These are phyloP conservation scores for Drosophila oshimai DNA, from an alignment of 1,140 invertebrate genomes.

Conservation along the genomic window DNA sequence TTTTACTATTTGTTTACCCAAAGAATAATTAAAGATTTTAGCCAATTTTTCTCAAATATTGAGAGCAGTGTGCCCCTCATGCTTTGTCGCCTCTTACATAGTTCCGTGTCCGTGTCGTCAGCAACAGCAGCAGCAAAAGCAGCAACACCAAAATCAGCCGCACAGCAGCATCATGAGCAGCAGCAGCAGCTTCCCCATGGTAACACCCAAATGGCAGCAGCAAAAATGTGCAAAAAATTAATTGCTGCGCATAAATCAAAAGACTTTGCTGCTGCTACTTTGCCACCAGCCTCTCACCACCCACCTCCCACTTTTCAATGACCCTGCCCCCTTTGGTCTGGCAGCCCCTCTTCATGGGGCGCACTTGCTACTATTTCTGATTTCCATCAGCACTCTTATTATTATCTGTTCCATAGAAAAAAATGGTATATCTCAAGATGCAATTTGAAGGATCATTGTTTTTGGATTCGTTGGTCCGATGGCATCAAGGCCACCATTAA, in stretches of 20 bases:
- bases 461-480: not conserved
- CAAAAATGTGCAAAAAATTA: conserved; percentile 79
- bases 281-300: not conserved
- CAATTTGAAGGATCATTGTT: conserved; percentile 36
- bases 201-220: conserved; percentile 44
- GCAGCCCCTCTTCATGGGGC: not conserved
- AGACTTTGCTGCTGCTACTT: conserved; percentile 56
- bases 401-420: too few relatives aligned
- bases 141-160: conserved; percentile 24
- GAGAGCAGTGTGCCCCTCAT: conserved; percentile 26
- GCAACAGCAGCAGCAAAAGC: not conserved
- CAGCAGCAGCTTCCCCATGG: conserved; percentile 56
- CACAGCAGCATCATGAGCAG: conserved; percentile 28
- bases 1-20: too few relatives aligned
- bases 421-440: conserved; percentile 5
- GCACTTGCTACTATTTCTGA: conserved; percentile 58
- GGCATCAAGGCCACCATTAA: conserved; percentile 51
- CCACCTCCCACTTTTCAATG: not conserved
- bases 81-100: conserved; percentile 69
- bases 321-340: not conserved
- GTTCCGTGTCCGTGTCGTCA: conserved; percentile 53
- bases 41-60: not conserved
- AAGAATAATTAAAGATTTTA: too few relatives aligned
- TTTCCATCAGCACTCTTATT: conserved; percentile 12
- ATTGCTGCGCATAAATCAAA: conserved; percentile 80